phyloP scores from a whole-genome alignment of 2,888 invertebrate species.

The Geotrupes spiniger region DNA sequence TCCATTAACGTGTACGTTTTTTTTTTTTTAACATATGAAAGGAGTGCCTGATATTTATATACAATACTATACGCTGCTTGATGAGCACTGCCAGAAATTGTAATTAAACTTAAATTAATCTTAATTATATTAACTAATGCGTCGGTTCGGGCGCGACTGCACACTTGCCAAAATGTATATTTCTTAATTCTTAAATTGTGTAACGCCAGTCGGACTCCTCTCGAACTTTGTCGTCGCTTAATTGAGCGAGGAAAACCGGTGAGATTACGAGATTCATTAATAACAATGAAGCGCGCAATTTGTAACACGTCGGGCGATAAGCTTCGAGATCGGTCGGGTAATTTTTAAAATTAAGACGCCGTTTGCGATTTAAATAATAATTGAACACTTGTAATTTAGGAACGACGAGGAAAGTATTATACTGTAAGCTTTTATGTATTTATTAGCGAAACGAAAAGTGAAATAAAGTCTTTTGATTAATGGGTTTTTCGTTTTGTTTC shows the following conservation, averaged over 20 bases:
- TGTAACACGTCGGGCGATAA: not conserved
- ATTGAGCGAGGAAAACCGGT: too few relatives aligned
- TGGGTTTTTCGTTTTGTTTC: conserved; percentile 6
- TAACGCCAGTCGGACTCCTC: not conserved
- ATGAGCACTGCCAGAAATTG: conserved; percentile 37
- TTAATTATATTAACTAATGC: conserved; percentile 23
- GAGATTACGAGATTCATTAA: too few relatives aligned
- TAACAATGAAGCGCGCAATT: too few relatives aligned
- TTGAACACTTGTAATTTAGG: conserved; percentile 8
- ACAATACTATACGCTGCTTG: conserved; percentile 28
- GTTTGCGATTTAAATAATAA: not conserved
- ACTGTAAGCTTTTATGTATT: conserved; percentile 34
- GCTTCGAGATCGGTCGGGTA: conserved; percentile 3
- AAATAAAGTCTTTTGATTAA: conserved; percentile 20
- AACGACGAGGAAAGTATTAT: conserved; percentile 20
- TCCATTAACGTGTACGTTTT: conserved; percentile 30
- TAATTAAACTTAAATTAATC: conserved; percentile 18
- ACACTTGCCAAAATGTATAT: conserved; percentile 38
- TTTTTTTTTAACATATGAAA: conserved; percentile 20
- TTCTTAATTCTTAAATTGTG: conserved; percentile 6
- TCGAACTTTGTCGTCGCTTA: not conserved
- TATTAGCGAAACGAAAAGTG: conserved; percentile 33
- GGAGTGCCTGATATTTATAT: conserved; percentile 34
- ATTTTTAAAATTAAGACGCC: conserved; percentile 5
- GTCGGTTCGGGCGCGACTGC: conserved; percentile 28